Evolutionary conservation across 2,888 invertebrate genomes (phyloP), one percentile per base, ranked within the genome.

Genomic region (Venustoraphidia nigricollis): DNA sequence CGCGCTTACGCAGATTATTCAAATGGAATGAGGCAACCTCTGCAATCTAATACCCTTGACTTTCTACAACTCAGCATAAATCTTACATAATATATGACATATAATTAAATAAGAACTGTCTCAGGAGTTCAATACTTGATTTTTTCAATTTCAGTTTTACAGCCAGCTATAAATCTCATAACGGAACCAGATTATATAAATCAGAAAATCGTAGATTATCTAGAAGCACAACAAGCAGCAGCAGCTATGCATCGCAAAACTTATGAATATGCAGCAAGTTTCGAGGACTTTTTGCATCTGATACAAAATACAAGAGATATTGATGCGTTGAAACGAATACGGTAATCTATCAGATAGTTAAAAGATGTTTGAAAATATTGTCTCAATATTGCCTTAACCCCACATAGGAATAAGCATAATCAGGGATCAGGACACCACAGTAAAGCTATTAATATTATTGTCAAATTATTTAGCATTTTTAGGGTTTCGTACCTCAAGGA

Each of bases 131-230:
- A 42, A 41, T 42, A 36, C 14, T 38, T 13, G 14, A 48, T 51
- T 44, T 10, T 38, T 48, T 8, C 6, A 45, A 36, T 71, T 71
- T 49, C 59, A 87, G 87, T 88, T 52, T 70, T 93, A 50, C 83
- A 85, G 63, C 88, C 89, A 46, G 77, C 84, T 50, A 82, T 93
- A 58, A 83, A 92, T 60, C 72, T 83, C 59, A 66, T 93, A 41
- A 90, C 90, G 8, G 88, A 92, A 62, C 91, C 93, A 8, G 91
- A 92, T 68, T 91, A 88, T 62, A 86, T 93, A 57, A 93, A 93
- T 66, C 83, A 83, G 62, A 87, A 88, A 65, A 79, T 93, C 51
- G 75, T 91, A 48, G 76, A 79, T 53, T 90, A 89, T 62, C 77
- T 93, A 53, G 83, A 88, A 63, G 83, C 84, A 17, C 84, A 89